Evolutionary conservation across 2,888 invertebrate genomes (phyloP), one percentile per base, ranked within the genome.

Genomic region (Congeria kusceri): DNA sequence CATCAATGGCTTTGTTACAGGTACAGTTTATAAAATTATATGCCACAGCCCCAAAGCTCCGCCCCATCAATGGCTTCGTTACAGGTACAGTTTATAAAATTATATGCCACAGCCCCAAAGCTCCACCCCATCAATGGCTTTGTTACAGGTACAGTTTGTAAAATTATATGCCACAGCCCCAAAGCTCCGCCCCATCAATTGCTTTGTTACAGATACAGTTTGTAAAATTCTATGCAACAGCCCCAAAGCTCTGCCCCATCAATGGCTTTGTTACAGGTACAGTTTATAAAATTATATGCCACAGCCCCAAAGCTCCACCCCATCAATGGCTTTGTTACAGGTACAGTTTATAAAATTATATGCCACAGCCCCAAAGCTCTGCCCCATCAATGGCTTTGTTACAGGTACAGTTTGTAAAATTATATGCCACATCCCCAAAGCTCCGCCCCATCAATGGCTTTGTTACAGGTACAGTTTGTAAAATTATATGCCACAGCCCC

Each of bases 101-200:
- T 7, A 39, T 39, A 39, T 11, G 39, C 11, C 32, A 32, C 32
- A 32, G 32, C 32, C 32, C 32, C 11, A 32, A n/a, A n/a, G n/a
- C 95, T 99, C 9, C 97, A 97, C 65, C 98, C 98, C 0, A 95
- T 96, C 47, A 96, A 96, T 93, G 98, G 98, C 1, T 95, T 96
- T 89, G 96, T 99, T 18, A 97, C 97, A 23, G 99, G 94, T 92
- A 77, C 15, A 39, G 9, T 39, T 1, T 9, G 15, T 3, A 9
- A 11, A 3, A 39, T 9, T 7, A 39, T 39, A 39, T 11, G 39
- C 11, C 32, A 32, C 32, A 32, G 32, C 32, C 32, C 32, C 11
- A 32, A n/a, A n/a, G n/a, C 95, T 99, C 9, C 97, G 97, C 65
- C 98, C 98, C 0, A 95, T 96, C 47, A 96, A 96, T 93, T 98